Conservation (phyloP, 37 sponge, comb jelly and placozoan genomes). For the Halichondria panicea region DNA sequence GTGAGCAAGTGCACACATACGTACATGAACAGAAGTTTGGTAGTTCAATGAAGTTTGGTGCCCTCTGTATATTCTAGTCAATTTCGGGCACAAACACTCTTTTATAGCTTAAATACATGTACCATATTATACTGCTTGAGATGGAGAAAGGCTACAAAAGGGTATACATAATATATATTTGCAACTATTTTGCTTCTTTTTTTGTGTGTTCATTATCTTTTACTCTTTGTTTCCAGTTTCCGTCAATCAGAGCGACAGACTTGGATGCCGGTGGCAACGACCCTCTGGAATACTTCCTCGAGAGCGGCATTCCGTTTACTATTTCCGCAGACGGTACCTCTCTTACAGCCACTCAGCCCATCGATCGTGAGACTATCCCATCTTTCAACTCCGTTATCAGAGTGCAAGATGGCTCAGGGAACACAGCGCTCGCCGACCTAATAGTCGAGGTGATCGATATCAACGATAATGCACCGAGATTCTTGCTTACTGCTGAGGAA, state of each 20-base stretch:
- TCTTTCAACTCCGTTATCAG: constrained; percentile 2
- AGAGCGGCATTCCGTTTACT: constrained; percentile 2
- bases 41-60: not conserved
- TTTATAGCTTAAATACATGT: too few relatives aligned
- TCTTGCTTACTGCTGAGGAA: not conserved
- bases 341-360: not conserved
- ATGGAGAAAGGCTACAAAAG: too few relatives aligned
- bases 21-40: not conserved
- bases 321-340: constrained; percentile 6
- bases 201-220: too few relatives aligned
- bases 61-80: not conserved
- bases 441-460: constrained; percentile 17
- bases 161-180: too few relatives aligned
- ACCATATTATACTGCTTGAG: too few relatives aligned
- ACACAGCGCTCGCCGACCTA: not conserved
- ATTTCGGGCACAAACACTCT: not conserved
- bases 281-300: not conserved
- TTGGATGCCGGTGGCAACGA: constrained; percentile 2
- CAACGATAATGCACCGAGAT: constrained; percentile 42
- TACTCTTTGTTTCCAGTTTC: constrained; percentile 1
- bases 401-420: constrained; percentile 13
- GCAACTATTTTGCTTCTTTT: too few relatives aligned
- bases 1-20: constrained; percentile 10
- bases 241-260: constrained; percentile 12
- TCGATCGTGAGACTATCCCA: not conserved